Evolutionary conservation across 2,888 invertebrate species (phyloP).

Genomic region (Cyclophora albipunctata): DNA sequence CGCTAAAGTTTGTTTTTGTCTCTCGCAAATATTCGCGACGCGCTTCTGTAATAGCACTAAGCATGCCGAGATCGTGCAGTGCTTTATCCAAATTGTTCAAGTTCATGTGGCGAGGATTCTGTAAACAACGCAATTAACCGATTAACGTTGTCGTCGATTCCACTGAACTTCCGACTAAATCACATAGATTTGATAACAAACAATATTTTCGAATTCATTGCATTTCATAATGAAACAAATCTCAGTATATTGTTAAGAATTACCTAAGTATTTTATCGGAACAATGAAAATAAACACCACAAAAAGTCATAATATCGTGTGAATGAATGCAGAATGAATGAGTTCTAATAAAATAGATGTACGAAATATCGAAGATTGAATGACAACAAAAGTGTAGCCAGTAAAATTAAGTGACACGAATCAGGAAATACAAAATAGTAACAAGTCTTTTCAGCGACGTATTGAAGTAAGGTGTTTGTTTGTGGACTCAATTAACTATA

Average conservation of each 20-base stretch:
- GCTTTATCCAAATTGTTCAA: conserved; percentile 75
- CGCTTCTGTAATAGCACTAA: conserved; percentile 75
- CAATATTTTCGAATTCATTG: conserved; percentile 54
- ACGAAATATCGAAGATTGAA: too few relatives aligned
- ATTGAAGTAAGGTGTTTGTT: too few relatives aligned
- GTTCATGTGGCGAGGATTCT: conserved; percentile 65
- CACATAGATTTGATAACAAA: conserved; percentile 28
- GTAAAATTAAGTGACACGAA: too few relatives aligned
- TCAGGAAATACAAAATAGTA: too few relatives aligned
- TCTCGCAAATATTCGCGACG: conserved; percentile 74
- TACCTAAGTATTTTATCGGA: conserved; percentile 39
- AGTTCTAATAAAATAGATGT: too few relatives aligned
- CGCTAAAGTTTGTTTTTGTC: conserved; percentile 59
- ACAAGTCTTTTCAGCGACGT: too few relatives aligned
- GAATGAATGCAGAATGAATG: too few relatives aligned
- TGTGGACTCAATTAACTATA: too few relatives aligned
- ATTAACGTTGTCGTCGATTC: conserved; percentile 22
- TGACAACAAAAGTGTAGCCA: too few relatives aligned
- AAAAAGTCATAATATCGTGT: conserved; percentile 50
- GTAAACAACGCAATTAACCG: conserved; percentile 48
- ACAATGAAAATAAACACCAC: conserved; percentile 70
- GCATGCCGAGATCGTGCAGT: conserved; percentile 77
- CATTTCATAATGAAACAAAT: conserved; percentile 56
- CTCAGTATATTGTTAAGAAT: conserved; percentile 25
- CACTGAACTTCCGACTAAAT: conserved; percentile 9